A percentile compares a stretch with the other conserved stretches of the same genome.
Conservation (phyloP, 2,113 vertebrate genomes). For the Pontoporia blainvillei region DNA sequence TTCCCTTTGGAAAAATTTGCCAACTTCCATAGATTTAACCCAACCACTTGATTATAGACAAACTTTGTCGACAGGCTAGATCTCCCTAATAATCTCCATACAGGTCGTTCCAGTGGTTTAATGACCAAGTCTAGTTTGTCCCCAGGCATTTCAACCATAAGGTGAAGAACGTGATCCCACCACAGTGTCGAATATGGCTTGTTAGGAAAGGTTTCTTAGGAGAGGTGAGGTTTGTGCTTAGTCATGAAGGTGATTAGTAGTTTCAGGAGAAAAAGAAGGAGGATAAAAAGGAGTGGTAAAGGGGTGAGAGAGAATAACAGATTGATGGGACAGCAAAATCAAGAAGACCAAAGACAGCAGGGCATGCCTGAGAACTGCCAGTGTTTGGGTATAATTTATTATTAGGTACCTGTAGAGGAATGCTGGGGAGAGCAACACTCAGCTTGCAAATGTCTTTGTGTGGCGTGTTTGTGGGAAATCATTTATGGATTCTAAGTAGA, state of each 20-base stretch:
- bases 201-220: neutral
- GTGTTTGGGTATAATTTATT: too few relatives aligned
- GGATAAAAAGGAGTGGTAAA: neutral
- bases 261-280: neutral
- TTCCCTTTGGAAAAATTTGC: neutral
- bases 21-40: neutral
- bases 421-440: neutral
- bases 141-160: neutral
- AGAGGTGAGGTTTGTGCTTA: neutral
- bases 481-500: neutral
- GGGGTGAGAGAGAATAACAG: neutral
- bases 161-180: neutral
- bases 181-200: neutral
- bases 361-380: too few relatives aligned
- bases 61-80: neutral
- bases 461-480: neutral
- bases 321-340: neutral
- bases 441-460: neutral
- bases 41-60: neutral
- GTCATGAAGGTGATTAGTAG: neutral
- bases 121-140: neutral
- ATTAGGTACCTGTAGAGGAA: too few relatives aligned
- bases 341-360: neutral
- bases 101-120: neutral
- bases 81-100: neutral